Conservation (phyloP, 1,140 invertebrate genomes). For the Araneus ventricosus region DNA sequence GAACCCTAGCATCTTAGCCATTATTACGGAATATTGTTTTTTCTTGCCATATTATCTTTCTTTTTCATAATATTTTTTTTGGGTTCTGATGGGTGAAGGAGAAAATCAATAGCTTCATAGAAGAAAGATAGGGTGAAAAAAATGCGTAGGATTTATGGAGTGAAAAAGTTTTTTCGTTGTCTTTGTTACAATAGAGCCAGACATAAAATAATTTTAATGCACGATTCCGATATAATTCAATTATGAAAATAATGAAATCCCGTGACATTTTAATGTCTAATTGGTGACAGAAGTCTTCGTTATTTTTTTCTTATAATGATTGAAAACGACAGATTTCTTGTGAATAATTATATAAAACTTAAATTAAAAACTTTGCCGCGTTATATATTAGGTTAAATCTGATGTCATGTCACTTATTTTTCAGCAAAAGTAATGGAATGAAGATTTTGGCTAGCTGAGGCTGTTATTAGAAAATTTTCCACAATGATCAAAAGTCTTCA, state of each 20-base stretch:
- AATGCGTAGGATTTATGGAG: neutral
- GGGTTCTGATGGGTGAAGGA: neutral
- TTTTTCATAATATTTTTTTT: neutral
- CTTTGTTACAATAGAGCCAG: neutral
- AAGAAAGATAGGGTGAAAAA: neutral
- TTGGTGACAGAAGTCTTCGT: neutral
- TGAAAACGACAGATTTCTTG: too few species aligned
- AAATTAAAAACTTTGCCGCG: too few species aligned
- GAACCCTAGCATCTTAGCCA: neutral
- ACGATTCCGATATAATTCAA: neutral
- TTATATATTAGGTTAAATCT: too few species aligned
- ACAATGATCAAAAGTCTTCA: too few species aligned
- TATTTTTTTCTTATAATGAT: too few species aligned
- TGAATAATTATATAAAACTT: too few species aligned
- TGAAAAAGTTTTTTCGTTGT: neutral
- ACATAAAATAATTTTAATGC: neutral
- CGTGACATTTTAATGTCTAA: neutral
- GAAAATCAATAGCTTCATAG: neutral
- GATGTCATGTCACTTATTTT: too few species aligned
- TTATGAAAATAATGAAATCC: neutral
- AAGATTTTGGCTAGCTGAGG: too few species aligned
- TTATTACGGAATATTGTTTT: constrained; percentile 20
- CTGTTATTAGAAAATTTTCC: too few species aligned
- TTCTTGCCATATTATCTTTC: neutral
- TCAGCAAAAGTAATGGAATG: too few species aligned